A percentile compares a stretch with the other conserved stretches of the same genome.
Conservation (phyloP, 2,797 vertebrate species). For the Luscinia megarhynchos region DNA sequence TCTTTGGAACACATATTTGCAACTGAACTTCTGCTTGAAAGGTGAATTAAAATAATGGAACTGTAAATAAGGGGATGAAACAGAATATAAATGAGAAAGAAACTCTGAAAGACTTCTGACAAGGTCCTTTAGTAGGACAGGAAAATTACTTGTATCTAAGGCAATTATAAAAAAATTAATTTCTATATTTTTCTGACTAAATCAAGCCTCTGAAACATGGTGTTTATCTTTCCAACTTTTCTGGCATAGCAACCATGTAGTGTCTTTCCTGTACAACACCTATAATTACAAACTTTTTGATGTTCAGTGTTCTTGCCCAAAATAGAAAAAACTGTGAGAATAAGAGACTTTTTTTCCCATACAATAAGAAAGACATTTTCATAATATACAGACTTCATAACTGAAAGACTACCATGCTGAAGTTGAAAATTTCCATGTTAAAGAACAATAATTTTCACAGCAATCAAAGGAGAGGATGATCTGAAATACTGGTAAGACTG, state of each 20-base stretch:
- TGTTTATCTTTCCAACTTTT: neutral
- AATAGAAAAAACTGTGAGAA: neutral
- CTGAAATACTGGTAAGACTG: neutral
- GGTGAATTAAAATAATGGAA: slow-evolving; percentile 43
- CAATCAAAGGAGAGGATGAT: neutral
- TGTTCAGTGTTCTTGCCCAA: neutral
- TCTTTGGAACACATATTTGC: slow-evolving; percentile 1
- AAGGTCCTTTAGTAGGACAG: neutral
- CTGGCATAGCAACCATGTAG: neutral
- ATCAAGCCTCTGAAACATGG: neutral
- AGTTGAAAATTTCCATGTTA: neutral
- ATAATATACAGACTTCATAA: neutral
- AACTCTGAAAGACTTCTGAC: neutral
- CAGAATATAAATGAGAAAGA: slow-evolving; percentile 30
- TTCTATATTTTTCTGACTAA: neutral
- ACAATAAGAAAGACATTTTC: neutral
- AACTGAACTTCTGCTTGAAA: slow-evolving; percentile 47
- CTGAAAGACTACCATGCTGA: neutral
- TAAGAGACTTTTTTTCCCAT: neutral
- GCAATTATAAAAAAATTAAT: neutral
- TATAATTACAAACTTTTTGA: neutral
- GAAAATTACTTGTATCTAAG: neutral
- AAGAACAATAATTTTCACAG: neutral
- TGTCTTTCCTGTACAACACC: neutral
- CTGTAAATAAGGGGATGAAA: slow-evolving; percentile 18